Base-by-base conservation (phyloP, 2,113 vertebrate genomes). In the Eolophus roseicapilla region DNA sequence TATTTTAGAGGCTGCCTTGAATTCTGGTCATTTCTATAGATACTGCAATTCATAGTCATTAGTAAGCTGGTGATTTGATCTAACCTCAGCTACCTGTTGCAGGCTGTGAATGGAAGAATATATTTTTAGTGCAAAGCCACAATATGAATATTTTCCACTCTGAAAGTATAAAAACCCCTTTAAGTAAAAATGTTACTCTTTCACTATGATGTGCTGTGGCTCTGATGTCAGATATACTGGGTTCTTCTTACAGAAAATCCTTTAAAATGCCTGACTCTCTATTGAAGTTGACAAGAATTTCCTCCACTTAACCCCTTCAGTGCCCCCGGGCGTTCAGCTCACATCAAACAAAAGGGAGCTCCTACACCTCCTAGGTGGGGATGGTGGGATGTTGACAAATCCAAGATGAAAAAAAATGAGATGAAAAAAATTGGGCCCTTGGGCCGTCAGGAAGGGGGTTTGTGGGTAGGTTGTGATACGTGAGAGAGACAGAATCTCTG, bases 1-100 rank as follows among this genome's bases (percentile, higher is more conserved):
- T 96, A 94, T 93, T 96, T 97, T 94, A 83, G 52, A 86, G 76
- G 25, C 44, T 92, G 47, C 50, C 62, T 92, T 96, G 88, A 93
- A 76, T 95, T 94, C 76, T 93, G 93, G 94, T 90, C 91, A 95
- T 94, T 95, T 96, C 94, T 96, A 91, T 96, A 97, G 95, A 95
- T 95, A 86, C 81, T 96, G 95, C 90, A 94, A 41, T 83, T 93
- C 80, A 86, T 15, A 87, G 77, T 86, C 73, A 96, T 96, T 90
- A 93, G 65, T 63, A 79, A 94, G 92, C 64, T 46, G 63, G 86
- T 94, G 97, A 89, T 91, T 83, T 75, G 65, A 81, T 94, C 86
- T 94, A 92, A 89, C 64, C 67, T 94, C 95, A 97, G 84, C 92
- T 96, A 96, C 86, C 94, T 94, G 96, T 97, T 95, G 78, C 93